Percentiles rank a stretch among this genome's conserved stretches.
phyloP scores from a whole-genome alignment of 1,140 invertebrate genomes.

The Drosophila eugracilis region DNA sequence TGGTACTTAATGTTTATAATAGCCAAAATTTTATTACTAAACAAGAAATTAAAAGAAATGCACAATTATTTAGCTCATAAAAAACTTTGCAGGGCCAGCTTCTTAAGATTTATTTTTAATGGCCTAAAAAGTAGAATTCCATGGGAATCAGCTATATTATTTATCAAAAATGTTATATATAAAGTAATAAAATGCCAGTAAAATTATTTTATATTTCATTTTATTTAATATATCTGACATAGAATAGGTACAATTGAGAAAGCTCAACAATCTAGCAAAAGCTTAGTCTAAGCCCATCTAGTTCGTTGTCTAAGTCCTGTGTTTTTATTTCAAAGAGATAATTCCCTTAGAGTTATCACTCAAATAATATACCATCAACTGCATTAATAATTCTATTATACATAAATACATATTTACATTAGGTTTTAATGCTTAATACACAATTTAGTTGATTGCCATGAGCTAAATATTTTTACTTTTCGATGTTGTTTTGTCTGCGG shows the following conservation, averaged over 20 bases:
- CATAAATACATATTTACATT: constrained; percentile 72
- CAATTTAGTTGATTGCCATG: not conserved
- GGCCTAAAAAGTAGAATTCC: no score
- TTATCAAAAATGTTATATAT: no score
- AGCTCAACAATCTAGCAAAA: constrained; percentile 13
- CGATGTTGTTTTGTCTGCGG: constrained; percentile 22
- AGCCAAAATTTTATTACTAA: constrained; percentile 1
- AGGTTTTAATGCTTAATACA: constrained; percentile 9
- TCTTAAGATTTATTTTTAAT: no score
- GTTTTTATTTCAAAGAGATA: constrained; percentile 24
- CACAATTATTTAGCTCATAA: no score
- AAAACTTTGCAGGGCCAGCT: no score
- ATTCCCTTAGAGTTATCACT: constrained; percentile 10
- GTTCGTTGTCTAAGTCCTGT: constrained; percentile 7
- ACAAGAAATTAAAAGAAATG: not conserved
- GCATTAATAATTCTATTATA: constrained; percentile 28
- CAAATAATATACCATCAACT: constrained; percentile 25
- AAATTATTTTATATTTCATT: not conserved
- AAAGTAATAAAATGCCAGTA: not conserved
- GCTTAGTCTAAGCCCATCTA: constrained; percentile 21
- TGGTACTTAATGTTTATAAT: constrained; percentile 4
- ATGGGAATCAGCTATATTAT: not conserved
- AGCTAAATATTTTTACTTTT: constrained; percentile 22
- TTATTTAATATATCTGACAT: not conserved
- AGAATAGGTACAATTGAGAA: not conserved